These are phyloP conservation scores for Percopsis transmontana DNA, from an alignment of 2,113 vertebrate genomes.

Conservation along the genomic window DNA sequence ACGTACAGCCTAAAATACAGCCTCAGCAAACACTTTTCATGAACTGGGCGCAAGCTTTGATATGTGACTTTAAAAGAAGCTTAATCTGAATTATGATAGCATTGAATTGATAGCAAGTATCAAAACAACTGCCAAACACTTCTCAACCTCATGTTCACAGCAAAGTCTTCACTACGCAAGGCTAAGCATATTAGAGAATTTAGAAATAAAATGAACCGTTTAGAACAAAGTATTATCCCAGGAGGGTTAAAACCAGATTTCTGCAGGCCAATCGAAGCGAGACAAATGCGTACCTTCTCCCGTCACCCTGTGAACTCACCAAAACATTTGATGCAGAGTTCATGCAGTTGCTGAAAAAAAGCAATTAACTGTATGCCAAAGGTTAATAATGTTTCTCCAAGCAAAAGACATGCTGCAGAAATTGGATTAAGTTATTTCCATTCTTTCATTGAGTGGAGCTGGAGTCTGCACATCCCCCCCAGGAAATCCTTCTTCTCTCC, in stretches of 20 bases:
- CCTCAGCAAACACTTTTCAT: too few species aligned
- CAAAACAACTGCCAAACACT: slow-evolving; percentile 6
- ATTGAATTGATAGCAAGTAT: slow-evolving; percentile 13
- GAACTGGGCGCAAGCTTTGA: too few species aligned
- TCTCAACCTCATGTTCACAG: too few species aligned
- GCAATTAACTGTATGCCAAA: slow-evolving; percentile 71
- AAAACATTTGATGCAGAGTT: slow-evolving; percentile 41
- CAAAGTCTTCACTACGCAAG: too few species aligned
- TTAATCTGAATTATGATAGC: neutral
- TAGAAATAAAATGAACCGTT: slow-evolving; percentile 19
- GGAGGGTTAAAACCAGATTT: slow-evolving; percentile 49
- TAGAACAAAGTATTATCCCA: slow-evolving; percentile 23
- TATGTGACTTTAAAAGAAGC: too few species aligned
- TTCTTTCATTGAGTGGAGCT: slow-evolving; percentile 50
- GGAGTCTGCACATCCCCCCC: slow-evolving; percentile 68
- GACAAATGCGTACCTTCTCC: slow-evolving; percentile 29
- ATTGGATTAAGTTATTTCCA: slow-evolving; percentile 47
- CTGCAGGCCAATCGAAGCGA: slow-evolving; percentile 43
- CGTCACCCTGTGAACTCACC: slow-evolving; percentile 30
- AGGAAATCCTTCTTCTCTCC: slow-evolving; percentile 68
- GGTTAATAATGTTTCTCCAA: slow-evolving; percentile 66
- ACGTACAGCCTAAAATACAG: too few species aligned
- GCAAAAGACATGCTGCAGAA: slow-evolving; percentile 51
- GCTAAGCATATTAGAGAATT: neutral
- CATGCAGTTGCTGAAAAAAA: slow-evolving; percentile 46